phyloP scores from a whole-genome alignment of 2,888 invertebrate genomes.

The Cerastis rubricosa region DNA sequence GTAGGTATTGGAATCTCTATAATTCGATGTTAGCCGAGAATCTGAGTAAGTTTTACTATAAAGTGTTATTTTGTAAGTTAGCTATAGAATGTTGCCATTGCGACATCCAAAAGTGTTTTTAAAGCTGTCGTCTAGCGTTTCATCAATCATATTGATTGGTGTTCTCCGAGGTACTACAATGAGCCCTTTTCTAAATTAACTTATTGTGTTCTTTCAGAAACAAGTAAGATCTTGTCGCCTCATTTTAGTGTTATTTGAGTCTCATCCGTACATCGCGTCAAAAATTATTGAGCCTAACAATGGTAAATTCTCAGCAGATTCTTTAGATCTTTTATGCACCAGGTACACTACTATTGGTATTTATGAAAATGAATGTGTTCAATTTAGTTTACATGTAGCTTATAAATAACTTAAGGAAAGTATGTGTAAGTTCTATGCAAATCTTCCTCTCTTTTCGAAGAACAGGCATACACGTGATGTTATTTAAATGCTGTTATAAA shows the following conservation, averaged over 20 bases:
- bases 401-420: background rate
- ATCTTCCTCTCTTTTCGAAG: background rate
- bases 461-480: background rate
- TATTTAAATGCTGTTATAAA: background rate
- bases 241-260: background rate
- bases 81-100: background rate
- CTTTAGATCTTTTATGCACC: background rate
- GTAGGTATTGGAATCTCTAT: slow-evolving; percentile 40
- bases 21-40: slow-evolving; percentile 18
- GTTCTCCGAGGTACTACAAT: slow-evolving; percentile 1
- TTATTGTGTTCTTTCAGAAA: background rate
- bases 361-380: background rate
- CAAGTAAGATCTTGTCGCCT: fast-evolving
- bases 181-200: background rate
- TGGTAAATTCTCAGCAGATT: background rate
- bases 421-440: background rate
- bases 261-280: background rate
- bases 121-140: background rate
- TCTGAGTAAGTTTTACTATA: background rate
- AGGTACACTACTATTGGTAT: too few relatives aligned
- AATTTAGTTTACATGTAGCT: background rate
- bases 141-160: background rate
- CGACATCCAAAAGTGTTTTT: background rate
- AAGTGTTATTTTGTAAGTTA: slow-evolving; percentile 17
- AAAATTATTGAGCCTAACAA: background rate